Base-by-base conservation (phyloP, 2,888 invertebrate species). In the Macrosoma leucophasiata region DNA sequence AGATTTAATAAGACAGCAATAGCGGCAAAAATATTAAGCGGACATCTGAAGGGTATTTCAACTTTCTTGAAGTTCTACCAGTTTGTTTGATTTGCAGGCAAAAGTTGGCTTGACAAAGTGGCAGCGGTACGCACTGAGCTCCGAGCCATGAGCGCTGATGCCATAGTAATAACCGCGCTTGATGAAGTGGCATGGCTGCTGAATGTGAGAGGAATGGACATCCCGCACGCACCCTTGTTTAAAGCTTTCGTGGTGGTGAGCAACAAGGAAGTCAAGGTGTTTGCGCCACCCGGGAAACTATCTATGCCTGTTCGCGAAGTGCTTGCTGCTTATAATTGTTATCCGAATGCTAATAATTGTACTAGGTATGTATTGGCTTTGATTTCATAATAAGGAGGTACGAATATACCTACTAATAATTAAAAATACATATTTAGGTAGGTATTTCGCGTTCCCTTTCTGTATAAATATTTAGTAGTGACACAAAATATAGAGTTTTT, bases 181-280 rank as follows among this genome's bases (percentile, higher is more conserved):
- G 95, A 96, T 52, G 96, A 96, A 69, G 76, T 82, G 12, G 94
- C 95, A 0, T 96, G 96, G 92, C 72, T 96, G 17, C 82, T 96
- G 18, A 97, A 97, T 66, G 88, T 97, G 10, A 87, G 96, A n/a
- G 96, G 95, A 0, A 82, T 88, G 35, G 96, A 97, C 74, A 86
- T 94, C 43, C 91, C 91, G 0, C 91, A 89, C 62, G 92, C 91
- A 1, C 95, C 96, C 0, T 89, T 94, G 10, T 79, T 95, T 5
- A 89, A 91, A 57, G 89, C 93, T 21, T 95, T 94, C 62, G 86
- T 91, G 1, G 74, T 94, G 21, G 67, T 95, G 23, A 90, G 90
- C 35, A 76, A 85, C 41, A 76, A 86, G 3, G 87, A 89, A 32
- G 79, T 93, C 13, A 86, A 88, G 50, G 85, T 94, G 14, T 95